Evolutionary conservation across 2,888 invertebrate genomes (phyloP), one percentile per base, ranked within the genome.

Genomic region (Lucinisca nassula): DNA sequence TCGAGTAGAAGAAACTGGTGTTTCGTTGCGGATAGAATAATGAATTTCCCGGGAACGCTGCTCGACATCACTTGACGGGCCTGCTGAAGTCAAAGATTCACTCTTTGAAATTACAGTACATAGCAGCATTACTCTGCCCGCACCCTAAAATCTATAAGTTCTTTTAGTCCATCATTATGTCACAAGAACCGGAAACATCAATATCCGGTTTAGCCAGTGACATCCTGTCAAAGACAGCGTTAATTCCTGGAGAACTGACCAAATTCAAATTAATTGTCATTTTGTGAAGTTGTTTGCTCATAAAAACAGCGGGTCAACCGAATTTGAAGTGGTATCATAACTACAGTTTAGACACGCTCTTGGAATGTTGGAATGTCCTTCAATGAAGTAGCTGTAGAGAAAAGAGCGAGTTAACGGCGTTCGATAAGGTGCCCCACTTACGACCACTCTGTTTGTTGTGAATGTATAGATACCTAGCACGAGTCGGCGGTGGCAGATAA

Each of bases 381-480:
- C 32, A 35, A 14, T 14, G 10, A 30, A 67, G 67, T 30, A 30
- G 67, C 21, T 1, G 32, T 1, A 30, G 58, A 40, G 78, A 67
- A 61, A n/a, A 38, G 38, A n/a, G 37, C 72, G 35, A 24, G n/a
- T 49, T 49, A 24, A 37, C 0, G 72, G 79, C 21, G 79, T 80
- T 49, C 73, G 79, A 80, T 80, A 80, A 67, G 79, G 72, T 14
- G 49, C 49, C 32, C 35, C n/a, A 24, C 72, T 80, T 72, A 32
- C n/a, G 49, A 67, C 67, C 67, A 67, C 40, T 32, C n/a, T 79
- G n/a, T 70, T 45, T 35, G 32, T 45, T 24, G 35, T 75, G n/a
- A 74, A 27, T 51, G 40, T 12, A 45, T 40, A 32, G 12, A 74
- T 81, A 40, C 30, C 40, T 38, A 30, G 58, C 67, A 67, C 67